Percentiles rank a stretch among this genome's conserved stretches.
phyloP scores from a whole-genome alignment of 2,797 vertebrate genomes.

The Orestias chungarensis region DNA sequence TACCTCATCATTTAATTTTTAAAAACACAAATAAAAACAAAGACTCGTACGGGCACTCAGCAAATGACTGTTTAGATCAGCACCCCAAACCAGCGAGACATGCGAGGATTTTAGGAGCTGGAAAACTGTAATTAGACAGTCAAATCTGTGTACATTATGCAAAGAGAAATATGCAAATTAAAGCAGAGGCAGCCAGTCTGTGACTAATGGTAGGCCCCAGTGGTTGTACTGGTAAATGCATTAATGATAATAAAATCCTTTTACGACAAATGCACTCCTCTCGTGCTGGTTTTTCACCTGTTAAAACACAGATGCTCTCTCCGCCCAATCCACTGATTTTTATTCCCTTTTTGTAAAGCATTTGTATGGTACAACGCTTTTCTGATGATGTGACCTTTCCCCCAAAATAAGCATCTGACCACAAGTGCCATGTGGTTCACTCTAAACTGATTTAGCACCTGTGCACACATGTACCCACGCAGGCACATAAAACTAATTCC shows the following conservation, averaged over 20 bases:
- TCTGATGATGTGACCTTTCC: conserved; percentile 48
- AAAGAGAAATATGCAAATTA: conserved; percentile 64
- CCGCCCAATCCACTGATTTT: not conserved
- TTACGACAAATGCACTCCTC: conserved; percentile 40
- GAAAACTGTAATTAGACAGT: conserved; percentile 54
- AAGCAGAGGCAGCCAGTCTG: conserved; percentile 30
- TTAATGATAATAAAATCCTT: conserved; percentile 28
- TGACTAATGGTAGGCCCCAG: conserved; percentile 46
- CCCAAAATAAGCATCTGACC: conserved; percentile 37
- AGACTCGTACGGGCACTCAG: not conserved
- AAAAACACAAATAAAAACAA: conserved; percentile 25
- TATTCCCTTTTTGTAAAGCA: conserved; percentile 11
- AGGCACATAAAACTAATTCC: conserved; percentile 22
- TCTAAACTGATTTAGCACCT: conserved; percentile 65
- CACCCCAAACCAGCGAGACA: conserved; percentile 23
- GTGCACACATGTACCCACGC: conserved; percentile 6
- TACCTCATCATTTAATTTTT: conserved; percentile 17
- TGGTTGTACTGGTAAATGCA: conserved; percentile 19
- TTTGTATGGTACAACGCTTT: conserved; percentile 55
- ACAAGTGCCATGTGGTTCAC: conserved; percentile 40
- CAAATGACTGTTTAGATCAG: conserved; percentile 34
- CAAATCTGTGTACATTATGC: conserved; percentile 48
- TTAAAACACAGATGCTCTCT: not conserved
- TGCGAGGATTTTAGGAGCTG: conserved; percentile 45
- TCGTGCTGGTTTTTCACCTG: conserved; percentile 29